A percentile compares a stretch with the other conserved stretches of the same genome.
Conservation (phyloP, 1,140 invertebrate genomes). For the Danaus melanippus region DNA sequence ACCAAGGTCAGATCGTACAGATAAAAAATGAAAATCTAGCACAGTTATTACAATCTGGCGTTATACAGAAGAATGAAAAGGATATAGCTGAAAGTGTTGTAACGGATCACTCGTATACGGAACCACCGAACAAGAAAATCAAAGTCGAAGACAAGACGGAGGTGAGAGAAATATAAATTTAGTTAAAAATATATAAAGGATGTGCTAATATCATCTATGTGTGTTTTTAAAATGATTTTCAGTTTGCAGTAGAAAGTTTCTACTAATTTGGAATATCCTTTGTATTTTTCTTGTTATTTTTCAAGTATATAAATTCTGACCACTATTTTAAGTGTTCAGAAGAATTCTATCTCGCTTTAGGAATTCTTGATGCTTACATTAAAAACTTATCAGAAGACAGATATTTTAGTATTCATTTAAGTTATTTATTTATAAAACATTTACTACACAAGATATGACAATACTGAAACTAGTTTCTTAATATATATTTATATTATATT, state of each 20-base stretch:
- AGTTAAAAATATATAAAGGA: neutral
- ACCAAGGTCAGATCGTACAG: constrained; percentile 46
- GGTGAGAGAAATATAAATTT: constrained; percentile 20
- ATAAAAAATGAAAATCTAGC: constrained; percentile 32
- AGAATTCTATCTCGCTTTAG: no score
- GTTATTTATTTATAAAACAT: no score
- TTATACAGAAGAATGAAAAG: constrained; percentile 44
- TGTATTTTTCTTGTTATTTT: no score
- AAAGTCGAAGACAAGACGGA: constrained; percentile 52
- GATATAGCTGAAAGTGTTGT: constrained; percentile 40
- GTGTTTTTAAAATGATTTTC: neutral
- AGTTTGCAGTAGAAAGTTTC: neutral
- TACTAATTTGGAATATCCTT: neutral
- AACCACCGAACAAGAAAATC: constrained; percentile 49
- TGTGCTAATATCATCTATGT: no score
- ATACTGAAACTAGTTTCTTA: no score
- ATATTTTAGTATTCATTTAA: no score
- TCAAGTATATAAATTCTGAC: no score
- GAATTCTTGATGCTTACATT: no score
- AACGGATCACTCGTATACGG: constrained; percentile 55
- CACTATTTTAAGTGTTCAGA: no score
- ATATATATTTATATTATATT: no score
- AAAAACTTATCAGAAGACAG: no score
- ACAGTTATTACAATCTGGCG: constrained; percentile 26
- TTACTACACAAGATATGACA: no score